Conservation (phyloP, 2,113 vertebrate genomes). For the Petrocephalus microphthalmus region DNA sequence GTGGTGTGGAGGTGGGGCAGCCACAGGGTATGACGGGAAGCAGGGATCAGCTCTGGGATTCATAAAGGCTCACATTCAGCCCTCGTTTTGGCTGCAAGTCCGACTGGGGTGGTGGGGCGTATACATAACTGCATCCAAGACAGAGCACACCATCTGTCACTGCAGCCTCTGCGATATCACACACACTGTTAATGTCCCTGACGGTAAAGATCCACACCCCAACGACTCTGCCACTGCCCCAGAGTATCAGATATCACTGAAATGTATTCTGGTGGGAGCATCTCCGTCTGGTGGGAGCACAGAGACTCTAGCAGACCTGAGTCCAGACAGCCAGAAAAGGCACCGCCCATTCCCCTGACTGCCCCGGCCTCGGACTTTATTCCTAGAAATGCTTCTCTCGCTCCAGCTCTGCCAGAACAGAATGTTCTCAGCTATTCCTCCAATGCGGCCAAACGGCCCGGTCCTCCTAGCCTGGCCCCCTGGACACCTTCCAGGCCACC, state of each 20-base stretch:
- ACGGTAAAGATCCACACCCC: neutral
- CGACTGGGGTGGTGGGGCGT: neutral
- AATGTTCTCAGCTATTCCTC: constrained; percentile 53
- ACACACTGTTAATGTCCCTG: neutral
- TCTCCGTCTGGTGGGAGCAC: neutral
- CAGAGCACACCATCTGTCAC: neutral
- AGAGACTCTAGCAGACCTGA: neutral
- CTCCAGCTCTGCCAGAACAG: constrained; percentile 42
- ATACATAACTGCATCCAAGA: neutral
- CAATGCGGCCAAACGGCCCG: constrained; percentile 40
- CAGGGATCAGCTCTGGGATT: neutral
- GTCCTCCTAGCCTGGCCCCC: constrained; percentile 11
- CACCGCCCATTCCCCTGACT: neutral
- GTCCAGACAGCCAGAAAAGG: neutral
- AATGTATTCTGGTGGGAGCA: neutral
- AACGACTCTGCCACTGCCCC: neutral
- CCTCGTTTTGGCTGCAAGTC: neutral
- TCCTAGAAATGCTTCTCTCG: constrained; percentile 22
- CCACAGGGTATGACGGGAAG: neutral
- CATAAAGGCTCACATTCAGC: neutral
- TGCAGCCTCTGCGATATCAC: neutral
- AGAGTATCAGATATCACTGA: neutral
- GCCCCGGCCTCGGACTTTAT: neutral
- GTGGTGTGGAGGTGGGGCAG: neutral
- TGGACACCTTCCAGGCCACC: constrained; percentile 19